Conservation (phyloP, 2,888 invertebrate genomes). For the Lasioglossum morio region DNA sequence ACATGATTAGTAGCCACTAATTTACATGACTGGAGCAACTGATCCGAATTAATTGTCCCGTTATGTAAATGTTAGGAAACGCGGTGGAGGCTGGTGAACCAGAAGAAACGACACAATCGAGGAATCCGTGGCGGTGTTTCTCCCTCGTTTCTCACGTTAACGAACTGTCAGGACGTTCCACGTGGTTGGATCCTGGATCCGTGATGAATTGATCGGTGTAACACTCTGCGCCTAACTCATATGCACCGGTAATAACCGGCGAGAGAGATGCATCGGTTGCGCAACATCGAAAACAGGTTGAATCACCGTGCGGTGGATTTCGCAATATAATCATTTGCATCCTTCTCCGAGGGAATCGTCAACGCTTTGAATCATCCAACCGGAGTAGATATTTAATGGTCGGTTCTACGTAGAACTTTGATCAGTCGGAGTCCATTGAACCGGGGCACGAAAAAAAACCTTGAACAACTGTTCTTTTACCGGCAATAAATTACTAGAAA, state of each 20-base stretch:
- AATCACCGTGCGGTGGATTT: slow-evolving; percentile 25
- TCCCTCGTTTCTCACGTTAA: slow-evolving; percentile 56
- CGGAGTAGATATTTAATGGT: neutral
- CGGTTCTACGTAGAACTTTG: neutral
- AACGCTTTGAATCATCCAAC: neutral
- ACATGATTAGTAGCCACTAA: neutral
- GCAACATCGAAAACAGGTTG: slow-evolving; percentile 14
- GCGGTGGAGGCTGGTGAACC: neutral
- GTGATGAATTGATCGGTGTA: slow-evolving; percentile 52
- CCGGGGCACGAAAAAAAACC: neutral
- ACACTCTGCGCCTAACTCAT: slow-evolving; percentile 3
- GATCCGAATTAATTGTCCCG: neutral
- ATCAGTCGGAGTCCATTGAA: neutral
- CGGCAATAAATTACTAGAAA: neutral
- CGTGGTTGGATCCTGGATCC: slow-evolving; percentile 47
- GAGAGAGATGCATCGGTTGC: slow-evolving; percentile 20
- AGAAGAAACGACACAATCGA: neutral
- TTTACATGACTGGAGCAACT: neutral
- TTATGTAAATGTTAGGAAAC: slow-evolving; percentile 14
- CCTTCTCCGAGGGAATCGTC: slow-evolving; percentile 8
- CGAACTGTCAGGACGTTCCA: slow-evolving; percentile 53
- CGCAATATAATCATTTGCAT: slow-evolving; percentile 26
- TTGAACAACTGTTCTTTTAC: neutral
- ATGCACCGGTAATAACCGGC: slow-evolving; percentile 20
- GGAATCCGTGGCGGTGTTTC: slow-evolving; percentile 7